Conservation (phyloP, 2,888 invertebrate genomes). For the Leptopterna dolabrata region DNA sequence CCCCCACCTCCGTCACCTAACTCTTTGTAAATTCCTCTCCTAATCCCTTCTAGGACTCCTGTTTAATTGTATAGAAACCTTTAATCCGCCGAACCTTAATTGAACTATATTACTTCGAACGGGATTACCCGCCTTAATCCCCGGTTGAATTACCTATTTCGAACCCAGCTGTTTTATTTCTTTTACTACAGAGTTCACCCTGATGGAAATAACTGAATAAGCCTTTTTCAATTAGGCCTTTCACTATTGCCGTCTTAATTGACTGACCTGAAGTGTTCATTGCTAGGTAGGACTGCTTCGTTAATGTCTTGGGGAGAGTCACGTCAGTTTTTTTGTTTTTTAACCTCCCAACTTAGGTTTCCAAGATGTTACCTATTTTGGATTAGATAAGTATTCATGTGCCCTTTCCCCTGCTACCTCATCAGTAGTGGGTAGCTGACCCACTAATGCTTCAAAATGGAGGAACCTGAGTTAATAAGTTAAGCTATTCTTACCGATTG, state of each 20-base stretch:
- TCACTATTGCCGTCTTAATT: neutral
- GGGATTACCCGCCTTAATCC: constrained; percentile 31
- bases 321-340: no score
- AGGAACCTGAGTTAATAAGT: no score
- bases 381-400: no score
- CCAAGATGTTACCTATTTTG: no score
- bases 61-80: constrained; percentile 52
- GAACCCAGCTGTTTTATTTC: neutral
- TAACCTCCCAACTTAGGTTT: no score
- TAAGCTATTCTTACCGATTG: no score
- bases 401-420: no score
- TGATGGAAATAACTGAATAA: neutral
- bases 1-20: neutral
- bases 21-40: constrained; percentile 38
- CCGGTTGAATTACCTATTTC: neutral
- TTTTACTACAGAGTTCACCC: neutral
- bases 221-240: neutral
- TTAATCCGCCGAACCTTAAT: constrained; percentile 48
- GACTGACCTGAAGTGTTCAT: neutral
- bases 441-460: no score
- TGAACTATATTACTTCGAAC: constrained; percentile 48
- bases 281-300: neutral
- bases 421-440: no score
- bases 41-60: constrained; percentile 27
- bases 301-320: neutral